A percentile compares a stretch with the other conserved stretches of the same genome.
Conservation (phyloP, 1,140 invertebrate species). For the Platyscapa corneri region DNA sequence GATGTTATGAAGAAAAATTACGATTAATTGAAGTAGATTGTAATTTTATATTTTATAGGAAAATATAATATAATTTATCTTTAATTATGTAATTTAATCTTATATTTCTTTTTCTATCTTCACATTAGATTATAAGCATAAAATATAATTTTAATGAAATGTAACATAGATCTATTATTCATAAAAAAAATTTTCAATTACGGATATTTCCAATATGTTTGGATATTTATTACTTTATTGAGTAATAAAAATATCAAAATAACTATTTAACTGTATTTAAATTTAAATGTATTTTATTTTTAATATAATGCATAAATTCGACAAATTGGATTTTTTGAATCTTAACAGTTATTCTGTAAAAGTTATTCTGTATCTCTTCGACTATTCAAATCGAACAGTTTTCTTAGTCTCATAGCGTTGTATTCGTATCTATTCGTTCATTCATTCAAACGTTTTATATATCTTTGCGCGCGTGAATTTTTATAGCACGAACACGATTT, state of each 20-base stretch:
- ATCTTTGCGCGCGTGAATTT: neutral
- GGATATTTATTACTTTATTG: neutral
- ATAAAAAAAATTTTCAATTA: too few species aligned
- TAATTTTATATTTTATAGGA: too few species aligned
- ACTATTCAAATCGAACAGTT: conserved; percentile 16
- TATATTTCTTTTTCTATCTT: too few species aligned
- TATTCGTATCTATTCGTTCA: neutral
- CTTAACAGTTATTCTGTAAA: neutral
- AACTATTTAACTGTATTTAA: neutral
- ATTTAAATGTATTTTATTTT: neutral
- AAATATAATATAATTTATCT: too few species aligned
- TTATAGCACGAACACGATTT: conserved; percentile 7
- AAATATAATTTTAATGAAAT: too few species aligned
- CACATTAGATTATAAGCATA: too few species aligned
- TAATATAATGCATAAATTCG: neutral
- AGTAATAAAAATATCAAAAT: neutral
- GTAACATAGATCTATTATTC: too few species aligned
- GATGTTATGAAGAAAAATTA: too few species aligned
- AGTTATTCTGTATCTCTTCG: neutral
- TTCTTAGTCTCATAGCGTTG: conserved; percentile 8
- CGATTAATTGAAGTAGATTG: too few species aligned
- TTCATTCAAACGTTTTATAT: neutral
- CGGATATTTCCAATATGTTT: too few species aligned
- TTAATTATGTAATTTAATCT: too few species aligned
- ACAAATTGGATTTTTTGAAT: conserved; percentile 1